These are phyloP conservation scores for Meda fulgida DNA, from an alignment of 2,797 vertebrate genomes.

Conservation along the genomic window DNA sequence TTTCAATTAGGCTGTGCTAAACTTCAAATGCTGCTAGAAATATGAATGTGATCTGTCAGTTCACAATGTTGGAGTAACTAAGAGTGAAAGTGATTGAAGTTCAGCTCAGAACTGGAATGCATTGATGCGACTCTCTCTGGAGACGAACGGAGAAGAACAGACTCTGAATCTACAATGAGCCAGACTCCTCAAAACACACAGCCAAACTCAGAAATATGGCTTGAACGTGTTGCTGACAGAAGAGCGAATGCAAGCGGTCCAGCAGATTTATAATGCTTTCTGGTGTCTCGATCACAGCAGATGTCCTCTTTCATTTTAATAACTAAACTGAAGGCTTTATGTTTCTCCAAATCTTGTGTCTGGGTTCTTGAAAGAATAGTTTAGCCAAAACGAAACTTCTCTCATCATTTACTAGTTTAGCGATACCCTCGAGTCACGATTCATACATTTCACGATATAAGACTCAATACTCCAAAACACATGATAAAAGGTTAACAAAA, in stretches of 20 bases:
- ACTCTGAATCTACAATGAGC: slow-evolving; percentile 11
- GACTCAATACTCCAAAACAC: too few relatives aligned
- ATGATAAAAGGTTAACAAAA: too few relatives aligned
- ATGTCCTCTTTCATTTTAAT: slow-evolving; percentile 61
- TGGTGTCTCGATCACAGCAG: slow-evolving; percentile 53
- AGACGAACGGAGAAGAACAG: slow-evolving; percentile 6
- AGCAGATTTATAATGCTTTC: slow-evolving; percentile 54
- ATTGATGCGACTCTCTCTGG: neutral
- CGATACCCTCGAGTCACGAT: too few relatives aligned
- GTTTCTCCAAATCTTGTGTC: slow-evolving; percentile 56
- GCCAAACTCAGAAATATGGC: slow-evolving; percentile 10
- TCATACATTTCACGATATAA: too few relatives aligned
- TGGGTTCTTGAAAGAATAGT: slow-evolving; percentile 12
- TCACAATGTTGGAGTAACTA: neutral
- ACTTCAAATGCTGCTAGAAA: neutral
- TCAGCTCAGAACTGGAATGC: neutral
- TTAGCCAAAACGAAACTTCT: neutral
- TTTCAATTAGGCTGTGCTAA: neutral
- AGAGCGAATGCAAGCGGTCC: neutral
- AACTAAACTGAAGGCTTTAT: slow-evolving; percentile 51
- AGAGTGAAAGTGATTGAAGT: neutral
- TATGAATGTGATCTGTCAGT: neutral
- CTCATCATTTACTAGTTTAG: neutral
- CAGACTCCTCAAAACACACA: neutral
- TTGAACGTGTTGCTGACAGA: neutral